Conservation (phyloP, 2,888 invertebrate species). For the Xestia xanthographa region DNA sequence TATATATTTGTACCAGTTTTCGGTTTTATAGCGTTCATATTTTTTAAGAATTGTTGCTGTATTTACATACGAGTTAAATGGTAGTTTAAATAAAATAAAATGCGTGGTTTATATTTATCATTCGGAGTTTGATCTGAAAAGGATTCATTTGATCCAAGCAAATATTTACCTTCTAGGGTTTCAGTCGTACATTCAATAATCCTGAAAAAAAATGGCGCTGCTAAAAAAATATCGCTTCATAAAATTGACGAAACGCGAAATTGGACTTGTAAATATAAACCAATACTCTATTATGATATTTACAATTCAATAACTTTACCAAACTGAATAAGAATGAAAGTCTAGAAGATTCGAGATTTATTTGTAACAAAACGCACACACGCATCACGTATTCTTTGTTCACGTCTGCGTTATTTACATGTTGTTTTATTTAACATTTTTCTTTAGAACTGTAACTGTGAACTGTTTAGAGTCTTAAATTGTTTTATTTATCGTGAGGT, state of each 20-base stretch:
- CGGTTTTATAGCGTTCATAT: slow-evolving; percentile 55
- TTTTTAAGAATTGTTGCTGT: slow-evolving; percentile 50
- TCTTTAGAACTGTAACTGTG: not conserved
- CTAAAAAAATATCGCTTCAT: slow-evolving; percentile 25
- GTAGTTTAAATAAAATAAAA: slow-evolving; percentile 8
- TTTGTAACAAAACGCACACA: slow-evolving; percentile 7
- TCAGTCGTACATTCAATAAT: not conserved
- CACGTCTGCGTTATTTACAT: slow-evolving; percentile 14
- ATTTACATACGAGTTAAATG: slow-evolving; percentile 25
- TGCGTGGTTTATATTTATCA: not conserved
- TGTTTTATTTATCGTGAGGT: not conserved
- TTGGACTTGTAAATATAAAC: slow-evolving; percentile 46
- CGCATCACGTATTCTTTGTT: slow-evolving; percentile 18
- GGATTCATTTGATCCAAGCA: not conserved
- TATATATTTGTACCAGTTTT: slow-evolving; percentile 55
- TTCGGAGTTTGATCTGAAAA: not conserved
- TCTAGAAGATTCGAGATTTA: slow-evolving; percentile 18
- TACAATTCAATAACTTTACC: slow-evolving; percentile 42
- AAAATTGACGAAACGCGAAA: slow-evolving; percentile 16
- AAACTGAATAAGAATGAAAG: slow-evolving; percentile 40
- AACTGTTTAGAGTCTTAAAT: not conserved
- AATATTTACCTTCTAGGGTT: not conserved
- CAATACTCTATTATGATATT: slow-evolving; percentile 44
- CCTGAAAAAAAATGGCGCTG: not conserved
- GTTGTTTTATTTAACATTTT: slow-evolving; percentile 5